Percentiles rank a stretch among this genome's conserved stretches.
phyloP scores from a whole-genome alignment of 2,888 invertebrate species.

The Ernsta delagoae region DNA sequence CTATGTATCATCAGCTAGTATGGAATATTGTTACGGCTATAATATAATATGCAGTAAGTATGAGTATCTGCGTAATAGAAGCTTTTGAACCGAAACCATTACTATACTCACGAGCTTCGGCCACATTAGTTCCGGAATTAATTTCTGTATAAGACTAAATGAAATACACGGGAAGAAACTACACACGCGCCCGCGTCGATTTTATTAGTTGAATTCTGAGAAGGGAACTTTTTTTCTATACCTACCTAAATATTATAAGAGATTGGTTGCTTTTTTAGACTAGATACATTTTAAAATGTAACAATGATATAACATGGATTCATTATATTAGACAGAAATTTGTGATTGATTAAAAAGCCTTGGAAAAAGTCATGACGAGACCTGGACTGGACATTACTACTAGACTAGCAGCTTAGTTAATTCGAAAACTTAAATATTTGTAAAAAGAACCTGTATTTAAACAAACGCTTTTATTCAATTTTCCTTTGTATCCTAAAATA shows the following conservation, averaged over 20 bases:
- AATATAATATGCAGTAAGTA: background rate
- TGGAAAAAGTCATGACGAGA: too few relatives aligned
- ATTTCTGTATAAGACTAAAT: constrained; percentile 54
- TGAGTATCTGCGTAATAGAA: constrained; percentile 38
- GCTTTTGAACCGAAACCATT: constrained; percentile 44
- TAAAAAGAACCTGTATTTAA: background rate
- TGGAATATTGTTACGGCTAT: background rate
- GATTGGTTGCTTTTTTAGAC: too few relatives aligned
- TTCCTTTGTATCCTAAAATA: too few relatives aligned
- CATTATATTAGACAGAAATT: too few relatives aligned
- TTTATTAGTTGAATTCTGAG: background rate
- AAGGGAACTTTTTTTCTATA: too few relatives aligned
- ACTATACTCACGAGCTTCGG: constrained; percentile 52
- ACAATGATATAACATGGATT: too few relatives aligned
- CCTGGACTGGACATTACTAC: too few relatives aligned
- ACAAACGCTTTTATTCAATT: too few relatives aligned
- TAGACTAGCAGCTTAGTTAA: too few relatives aligned
- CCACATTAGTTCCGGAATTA: constrained; percentile 38
- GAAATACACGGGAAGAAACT: constrained; percentile 27
- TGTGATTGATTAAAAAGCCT: too few relatives aligned
- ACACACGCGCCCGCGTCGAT: background rate
- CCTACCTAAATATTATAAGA: background rate
- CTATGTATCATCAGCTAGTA: background rate
- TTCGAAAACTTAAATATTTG: too few relatives aligned
- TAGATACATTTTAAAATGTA: too few relatives aligned